Evolutionary conservation across 1,140 invertebrate genomes (phyloP).

Genomic region (Phthorimaea operculella): DNA sequence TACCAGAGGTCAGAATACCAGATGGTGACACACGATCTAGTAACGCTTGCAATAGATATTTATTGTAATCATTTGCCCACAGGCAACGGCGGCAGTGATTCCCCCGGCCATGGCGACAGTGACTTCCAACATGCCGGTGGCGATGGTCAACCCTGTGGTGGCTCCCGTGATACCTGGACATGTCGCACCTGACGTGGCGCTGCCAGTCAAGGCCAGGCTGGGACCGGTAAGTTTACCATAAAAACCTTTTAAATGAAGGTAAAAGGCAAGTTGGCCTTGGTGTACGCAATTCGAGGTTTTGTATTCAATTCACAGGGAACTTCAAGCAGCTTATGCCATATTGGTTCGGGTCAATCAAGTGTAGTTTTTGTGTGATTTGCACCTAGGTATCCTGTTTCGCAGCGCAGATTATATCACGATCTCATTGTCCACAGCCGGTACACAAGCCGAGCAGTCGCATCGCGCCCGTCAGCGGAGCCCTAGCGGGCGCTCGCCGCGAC

Average conservation of each 20-base stretch:
- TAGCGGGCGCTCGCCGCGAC: constrained; percentile 66
- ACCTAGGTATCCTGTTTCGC: no score
- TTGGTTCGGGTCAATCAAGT: no score
- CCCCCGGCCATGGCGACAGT: not conserved
- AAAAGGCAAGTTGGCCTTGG: no score
- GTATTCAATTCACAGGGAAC: no score
- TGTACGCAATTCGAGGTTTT: no score
- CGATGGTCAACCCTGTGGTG: constrained; percentile 29
- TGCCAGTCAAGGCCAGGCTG: constrained; percentile 43
- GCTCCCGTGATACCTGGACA: constrained; percentile 7
- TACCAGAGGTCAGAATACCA: no score
- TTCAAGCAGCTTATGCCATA: no score
- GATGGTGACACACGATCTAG: no score
- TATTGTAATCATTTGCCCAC: not conserved
- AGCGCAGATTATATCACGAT: no score
- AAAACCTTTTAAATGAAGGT: no score
- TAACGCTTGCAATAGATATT: no score
- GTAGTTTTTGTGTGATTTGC: no score
- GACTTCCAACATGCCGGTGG: constrained; percentile 16
- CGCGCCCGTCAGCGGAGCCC: constrained; percentile 73
- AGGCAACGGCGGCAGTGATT: not conserved
- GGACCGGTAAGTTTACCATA: constrained; percentile 42
- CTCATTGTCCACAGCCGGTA: constrained; percentile 34
- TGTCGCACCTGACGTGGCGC: constrained; percentile 6
- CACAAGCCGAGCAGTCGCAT: constrained; percentile 67